Base-by-base conservation (phyloP, 2,888 invertebrate species). In the Drosophila basisetae region DNA sequence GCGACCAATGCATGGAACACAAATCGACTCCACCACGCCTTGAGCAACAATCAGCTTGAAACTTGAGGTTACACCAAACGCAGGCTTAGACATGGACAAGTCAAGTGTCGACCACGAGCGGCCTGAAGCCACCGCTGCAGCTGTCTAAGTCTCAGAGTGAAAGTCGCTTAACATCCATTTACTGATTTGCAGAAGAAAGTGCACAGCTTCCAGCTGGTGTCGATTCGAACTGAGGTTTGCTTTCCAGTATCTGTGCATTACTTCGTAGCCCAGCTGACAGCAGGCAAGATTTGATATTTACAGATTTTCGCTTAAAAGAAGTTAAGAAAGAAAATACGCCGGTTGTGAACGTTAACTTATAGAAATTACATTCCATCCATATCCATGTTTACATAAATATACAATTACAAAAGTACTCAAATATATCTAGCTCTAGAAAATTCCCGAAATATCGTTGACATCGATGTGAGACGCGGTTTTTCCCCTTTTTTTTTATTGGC, bases 21-120 rank as follows among this genome's bases (percentile, higher is more conserved):
- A 75, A 77, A 78, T 75, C 83, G 89, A 83, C 86, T 84, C 84
- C 79, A 53, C 59, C 67, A 56, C 69, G 47, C 56, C 33, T 52
- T 39, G 28, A 13, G 53, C 39, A 53, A 53, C 30, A 49, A 11
- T 22, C 28, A 31, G 50, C n/a, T 18, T 10, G 30, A 28, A 31
- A 52, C 50, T 66, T 73, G 39, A 73, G 73, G 55, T 22, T 31
- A 47, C 35, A 47, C 0, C 54, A 39, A 30, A 9, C 4, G 28
- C 30, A n/a, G 9, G 16, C 16, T 66, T 54, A 47, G 52, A 53
- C 35, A 49, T 55, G 39, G 25, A 25, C 39, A 43, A 25, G 13
- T 22, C 43, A 16, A 31, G 16, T 35, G 16, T 37, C 11, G 28
- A 9, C 50, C 9, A 35, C 39, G 22, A 16, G 22, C 18, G n/a